Evolutionary conservation across 1,140 invertebrate genomes (phyloP).

Genomic region (Sarcophaga bullata): DNA sequence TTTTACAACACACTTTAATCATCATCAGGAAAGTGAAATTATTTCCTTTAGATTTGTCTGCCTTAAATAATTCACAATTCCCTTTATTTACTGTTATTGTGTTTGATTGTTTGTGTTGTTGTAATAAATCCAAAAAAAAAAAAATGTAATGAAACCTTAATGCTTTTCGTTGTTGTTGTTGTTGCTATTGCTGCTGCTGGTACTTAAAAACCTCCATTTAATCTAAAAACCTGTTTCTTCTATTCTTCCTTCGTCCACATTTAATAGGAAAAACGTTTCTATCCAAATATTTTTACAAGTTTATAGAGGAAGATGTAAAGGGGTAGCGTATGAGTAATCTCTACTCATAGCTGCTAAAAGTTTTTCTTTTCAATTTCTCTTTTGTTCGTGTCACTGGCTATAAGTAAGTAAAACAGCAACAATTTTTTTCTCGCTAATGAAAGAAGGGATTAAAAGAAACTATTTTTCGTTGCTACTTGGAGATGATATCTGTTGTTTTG

Average conservation of each 20-base stretch:
- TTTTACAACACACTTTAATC: no score
- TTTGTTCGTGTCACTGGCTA: neutral
- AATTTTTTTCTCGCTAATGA: conserved; percentile 22
- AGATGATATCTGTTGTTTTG: no score
- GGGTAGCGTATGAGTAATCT: neutral
- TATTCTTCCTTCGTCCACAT: neutral
- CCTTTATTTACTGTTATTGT: no score
- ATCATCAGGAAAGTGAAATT: neutral
- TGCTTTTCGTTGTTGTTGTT: neutral
- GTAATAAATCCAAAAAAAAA: neutral
- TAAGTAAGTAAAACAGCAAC: neutral
- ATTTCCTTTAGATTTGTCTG: neutral
- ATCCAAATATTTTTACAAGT: neutral
- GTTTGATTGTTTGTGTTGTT: neutral
- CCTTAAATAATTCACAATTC: neutral
- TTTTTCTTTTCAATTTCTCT: neutral
- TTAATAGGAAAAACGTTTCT: neutral
- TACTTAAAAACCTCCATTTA: neutral
- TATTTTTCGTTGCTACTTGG: neutral
- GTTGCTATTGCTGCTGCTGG: neutral
- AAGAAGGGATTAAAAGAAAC: conserved; percentile 14
- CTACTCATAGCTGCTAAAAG: neutral
- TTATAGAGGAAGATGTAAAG: neutral
- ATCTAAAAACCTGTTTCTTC: neutral
- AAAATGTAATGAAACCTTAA: conserved; percentile 6